Evolutionary conservation across 2,888 invertebrate species (phyloP), one percentile per base, ranked within the genome.

Genomic region (Coenonympha arcania): DNA sequence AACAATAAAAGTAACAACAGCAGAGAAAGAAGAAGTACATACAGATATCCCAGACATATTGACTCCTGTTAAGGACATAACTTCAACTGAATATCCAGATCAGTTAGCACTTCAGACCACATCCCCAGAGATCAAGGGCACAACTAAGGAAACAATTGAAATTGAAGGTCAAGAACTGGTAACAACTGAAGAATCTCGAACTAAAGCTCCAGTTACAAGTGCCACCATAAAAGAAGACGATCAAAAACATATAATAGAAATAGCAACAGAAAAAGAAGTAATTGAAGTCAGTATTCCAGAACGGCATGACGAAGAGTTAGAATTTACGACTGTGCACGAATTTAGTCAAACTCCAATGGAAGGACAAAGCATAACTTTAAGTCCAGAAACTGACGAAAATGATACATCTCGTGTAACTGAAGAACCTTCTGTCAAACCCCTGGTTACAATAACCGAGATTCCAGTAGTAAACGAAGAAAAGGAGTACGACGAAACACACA

Each of bases 71-170:
- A 31, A 37, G n/a, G 34, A 45, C 43, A 44, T 20, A 19, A 40
- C 30, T 41, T 5, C 6, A 16, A 37, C 45, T 18, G 42, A 37
- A 37, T 11, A 18, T 22, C 16, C 42, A 43, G 33, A 34, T 24
- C 24, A n/a, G 26, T 16, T 22, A 30, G 47, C 28, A 15, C 36
- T 37, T 44, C 13, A 26, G 16, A 43, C 31, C 13, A 30, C 24
- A n/a, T 8, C 24, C 19, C 24, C 46, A 46, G 20, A 39, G 13
- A 2, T 26, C n/a, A 8, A 6, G 19, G 3, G n/a, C 6, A 24
- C 31, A 9, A 31, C 24, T 9, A 40, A 40, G 26, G 19, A n/a
- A 13, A 6, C 20, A 16, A 9, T 3, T 16, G 4, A n/a, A 22
- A 31, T 15, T 31, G 22, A 43, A 22, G 2, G 13, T 22, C 9